Percentiles rank a stretch among this genome's conserved stretches.
phyloP scores from a whole-genome alignment of 2,113 vertebrate genomes.

The Macroglossus sobrinus region DNA sequence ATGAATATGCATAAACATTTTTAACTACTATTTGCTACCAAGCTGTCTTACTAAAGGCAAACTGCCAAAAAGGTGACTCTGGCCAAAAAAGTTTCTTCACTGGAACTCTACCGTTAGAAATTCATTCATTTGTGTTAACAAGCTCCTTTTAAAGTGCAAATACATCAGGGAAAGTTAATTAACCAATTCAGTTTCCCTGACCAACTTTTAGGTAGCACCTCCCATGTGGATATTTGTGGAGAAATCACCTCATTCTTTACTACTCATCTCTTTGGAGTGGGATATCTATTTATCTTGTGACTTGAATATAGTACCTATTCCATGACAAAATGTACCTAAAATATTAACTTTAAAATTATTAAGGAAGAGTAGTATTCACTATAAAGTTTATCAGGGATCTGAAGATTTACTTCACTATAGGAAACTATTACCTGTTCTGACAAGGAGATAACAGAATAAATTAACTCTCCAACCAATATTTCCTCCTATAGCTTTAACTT shows the following conservation, averaged over 20 bases:
- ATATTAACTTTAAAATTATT: conserved; percentile 20
- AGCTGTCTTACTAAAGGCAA: conserved; percentile 1
- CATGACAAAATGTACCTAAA: neutral
- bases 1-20: conserved; percentile 34
- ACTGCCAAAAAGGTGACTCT: conserved; percentile 28
- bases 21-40: conserved; percentile 38
- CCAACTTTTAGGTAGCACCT: neutral
- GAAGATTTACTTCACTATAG: neutral
- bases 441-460: conserved; percentile 35
- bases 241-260: neutral
- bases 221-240: neutral
- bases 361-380: neutral
- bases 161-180: neutral
- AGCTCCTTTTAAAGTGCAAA: conserved; percentile 6
- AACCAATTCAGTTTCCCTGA: neutral
- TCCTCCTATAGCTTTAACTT: conserved; percentile 35
- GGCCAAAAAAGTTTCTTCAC: conserved; percentile 18
- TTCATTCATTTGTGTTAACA: conserved; percentile 31
- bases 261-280: neutral
- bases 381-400: neutral
- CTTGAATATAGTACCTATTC: neutral
- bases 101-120: conserved; percentile 19
- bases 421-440: conserved; percentile 30
- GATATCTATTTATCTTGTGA: conserved; percentile 2
- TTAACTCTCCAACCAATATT: neutral